Evolutionary conservation across 2,888 invertebrate genomes (phyloP).

Genomic region (Lamellibrachia satsuma): DNA sequence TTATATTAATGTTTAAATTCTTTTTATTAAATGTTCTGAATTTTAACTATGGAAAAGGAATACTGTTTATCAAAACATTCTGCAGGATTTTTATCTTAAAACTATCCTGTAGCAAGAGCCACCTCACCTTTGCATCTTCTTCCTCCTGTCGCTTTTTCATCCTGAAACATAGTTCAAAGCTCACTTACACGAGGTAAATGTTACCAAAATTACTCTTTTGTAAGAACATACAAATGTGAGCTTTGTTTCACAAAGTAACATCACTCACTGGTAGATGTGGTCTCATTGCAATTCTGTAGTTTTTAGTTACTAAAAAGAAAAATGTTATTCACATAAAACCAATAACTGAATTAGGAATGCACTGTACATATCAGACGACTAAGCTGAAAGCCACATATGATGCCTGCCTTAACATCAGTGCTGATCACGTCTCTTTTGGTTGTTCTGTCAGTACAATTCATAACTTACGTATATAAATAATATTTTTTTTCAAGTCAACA

Average conservation of each 20-base stretch:
- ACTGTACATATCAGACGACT: too few species aligned
- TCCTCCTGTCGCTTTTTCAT: constrained; percentile 39
- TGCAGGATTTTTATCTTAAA: background rate
- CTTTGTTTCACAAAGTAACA: too few species aligned
- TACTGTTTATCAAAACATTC: too few species aligned
- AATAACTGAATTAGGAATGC: too few species aligned
- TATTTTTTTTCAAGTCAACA: background rate
- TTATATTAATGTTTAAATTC: too few species aligned
- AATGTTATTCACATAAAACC: too few species aligned
- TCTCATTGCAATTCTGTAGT: too few species aligned
- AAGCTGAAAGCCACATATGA: too few species aligned
- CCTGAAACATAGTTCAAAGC: background rate
- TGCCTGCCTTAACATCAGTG: background rate
- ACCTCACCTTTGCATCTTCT: constrained; percentile 46
- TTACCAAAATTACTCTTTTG: too few species aligned
- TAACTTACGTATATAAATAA: background rate
- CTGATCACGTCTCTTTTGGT: background rate
- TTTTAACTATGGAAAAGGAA: background rate
- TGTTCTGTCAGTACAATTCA: background rate
- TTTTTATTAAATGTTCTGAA: background rate
- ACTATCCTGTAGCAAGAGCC: background rate
- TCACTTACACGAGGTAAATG: background rate
- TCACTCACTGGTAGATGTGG: too few species aligned
- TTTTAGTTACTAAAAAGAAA: too few species aligned
- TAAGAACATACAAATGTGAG: too few species aligned